Percentiles rank a stretch among this genome's conserved stretches.
These are phyloP conservation scores for Phortica okadai DNA, from an alignment of 2,888 invertebrate genomes.

Conservation along the genomic window DNA sequence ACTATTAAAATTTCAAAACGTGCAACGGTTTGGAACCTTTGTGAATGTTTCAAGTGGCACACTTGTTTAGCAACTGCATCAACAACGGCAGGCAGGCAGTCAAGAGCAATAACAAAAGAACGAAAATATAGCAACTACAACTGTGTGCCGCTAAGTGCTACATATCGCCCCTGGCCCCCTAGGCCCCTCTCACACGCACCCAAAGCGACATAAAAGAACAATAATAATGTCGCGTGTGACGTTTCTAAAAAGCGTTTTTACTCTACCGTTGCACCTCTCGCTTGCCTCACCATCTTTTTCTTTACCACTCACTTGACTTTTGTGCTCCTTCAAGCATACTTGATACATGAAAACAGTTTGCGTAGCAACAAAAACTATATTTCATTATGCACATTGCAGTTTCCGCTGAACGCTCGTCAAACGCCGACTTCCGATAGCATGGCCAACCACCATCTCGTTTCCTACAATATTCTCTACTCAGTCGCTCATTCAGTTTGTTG, in stretches of 20 bases:
- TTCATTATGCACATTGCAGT: background rate
- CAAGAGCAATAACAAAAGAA: conserved; percentile 15
- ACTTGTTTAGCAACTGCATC: conserved; percentile 31
- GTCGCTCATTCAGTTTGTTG: conserved; percentile 41
- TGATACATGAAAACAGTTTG: conserved; percentile 70
- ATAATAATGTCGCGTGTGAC: conserved; percentile 26
- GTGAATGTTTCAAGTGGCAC: conserved; percentile 25
- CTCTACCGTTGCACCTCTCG: background rate
- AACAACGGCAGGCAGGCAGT: conserved; percentile 14
- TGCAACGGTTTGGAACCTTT: conserved; percentile 21
- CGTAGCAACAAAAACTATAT: conserved; percentile 8
- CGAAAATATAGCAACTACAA: conserved; percentile 8
- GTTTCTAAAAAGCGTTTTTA: conserved; percentile 9
- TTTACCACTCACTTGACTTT: conserved; percentile 10
- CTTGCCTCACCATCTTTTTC: background rate
- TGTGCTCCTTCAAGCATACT: conserved; percentile 39
- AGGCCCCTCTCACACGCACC: background rate
- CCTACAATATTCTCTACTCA: background rate
- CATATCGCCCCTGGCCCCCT: no score
- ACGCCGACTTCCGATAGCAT: conserved; percentile 14
- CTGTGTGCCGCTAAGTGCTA: background rate
- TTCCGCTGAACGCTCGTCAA: background rate
- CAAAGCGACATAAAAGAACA: conserved; percentile 8
- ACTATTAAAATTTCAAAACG: conserved; percentile 30
- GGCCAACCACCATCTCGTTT: background rate